Evolutionary conservation across 1,140 invertebrate species (phyloP), one percentile per base, ranked within the genome.

Genomic region (Penaeus indicus): DNA sequence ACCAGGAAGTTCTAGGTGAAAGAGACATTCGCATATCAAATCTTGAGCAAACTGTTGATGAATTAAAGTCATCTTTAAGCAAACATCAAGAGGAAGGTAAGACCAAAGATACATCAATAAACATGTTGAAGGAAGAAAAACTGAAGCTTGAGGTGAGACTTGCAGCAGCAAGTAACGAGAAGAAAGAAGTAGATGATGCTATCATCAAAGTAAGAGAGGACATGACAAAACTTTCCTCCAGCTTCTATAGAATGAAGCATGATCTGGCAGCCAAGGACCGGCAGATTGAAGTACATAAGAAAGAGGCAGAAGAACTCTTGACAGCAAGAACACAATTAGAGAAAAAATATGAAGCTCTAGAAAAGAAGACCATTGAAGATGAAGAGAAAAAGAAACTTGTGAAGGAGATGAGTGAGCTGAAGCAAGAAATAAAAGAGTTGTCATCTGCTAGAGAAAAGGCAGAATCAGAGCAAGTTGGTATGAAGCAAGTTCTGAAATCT

Each of bases 111-210:
- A 47, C 72, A 38, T 11, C 61, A 27, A 83, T 90, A n/a, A 69
- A 27, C 18, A 47, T n/a, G n/a, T 62, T 90, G 19, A 84, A 90
- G 62, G 89, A 90, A 79, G 80, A 88, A 42, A 90, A 90, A n/a
- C 25, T 84, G 16, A 78, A 87, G 75, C 82, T 90, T 77, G 89
- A 85, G 67, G 82, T 84, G 22, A 22, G 81, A 13, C 67, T 87
- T 61, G 61, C 60, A 61, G 80, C 61, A 47, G 89, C 89, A 18
- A 72, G 61, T 18, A 62, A 42, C 47, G 89, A 90, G 69, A 90
- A 90, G 75, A 87, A 84, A n/a, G 85, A 90, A 85, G 89, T 90
- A 38, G 89, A 90, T 80, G 89, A 87, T 67, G 85, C 89, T 32
- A 88, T 90, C 38, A 42, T 84, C 32, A 90, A 88, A 42, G 82